These are phyloP conservation scores for Microchirus variegatus DNA, from an alignment of 2,797 vertebrate genomes.

Conservation along the genomic window DNA sequence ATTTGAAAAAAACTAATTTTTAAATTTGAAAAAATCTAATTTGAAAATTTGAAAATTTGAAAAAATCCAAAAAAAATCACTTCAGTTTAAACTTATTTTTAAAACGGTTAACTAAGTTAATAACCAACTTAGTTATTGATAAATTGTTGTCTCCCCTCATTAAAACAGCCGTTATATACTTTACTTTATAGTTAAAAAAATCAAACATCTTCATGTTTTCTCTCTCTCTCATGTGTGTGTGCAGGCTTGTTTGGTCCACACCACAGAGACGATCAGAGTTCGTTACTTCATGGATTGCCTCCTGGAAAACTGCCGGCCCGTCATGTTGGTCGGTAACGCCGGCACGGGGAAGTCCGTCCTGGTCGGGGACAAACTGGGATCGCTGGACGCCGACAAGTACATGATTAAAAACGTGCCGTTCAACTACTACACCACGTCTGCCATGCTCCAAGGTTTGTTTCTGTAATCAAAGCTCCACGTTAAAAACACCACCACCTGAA, in stretches of 20 bases:
- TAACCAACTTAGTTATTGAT: no score
- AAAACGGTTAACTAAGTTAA: no score
- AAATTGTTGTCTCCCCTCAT: no score
- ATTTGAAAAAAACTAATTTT: no score
- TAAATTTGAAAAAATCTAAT: no score
- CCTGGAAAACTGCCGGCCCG: constrained; percentile 80
- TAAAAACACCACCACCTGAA: no score
- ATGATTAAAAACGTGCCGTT: constrained; percentile 90
- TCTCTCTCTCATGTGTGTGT: background rate
- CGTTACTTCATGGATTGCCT: constrained; percentile 90
- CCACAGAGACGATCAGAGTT: constrained; percentile 86
- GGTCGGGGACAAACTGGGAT: constrained; percentile 86
- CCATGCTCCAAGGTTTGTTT: constrained; percentile 97
- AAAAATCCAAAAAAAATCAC: no score
- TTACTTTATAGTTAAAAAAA: no score
- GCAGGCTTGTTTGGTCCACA: constrained; percentile 93
- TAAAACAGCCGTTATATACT: no score
- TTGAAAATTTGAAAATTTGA: no score
- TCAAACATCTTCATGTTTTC: background rate
- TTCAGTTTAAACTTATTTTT: no score
- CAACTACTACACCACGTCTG: constrained; percentile 96
- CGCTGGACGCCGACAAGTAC: constrained; percentile 84
- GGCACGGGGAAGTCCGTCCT: constrained; percentile 93
- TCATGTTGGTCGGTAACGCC: constrained; percentile 92
- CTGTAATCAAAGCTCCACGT: no score